Base-by-base conservation (phyloP, 1,140 invertebrate genomes). In the Ganaspis sp. region DNA sequence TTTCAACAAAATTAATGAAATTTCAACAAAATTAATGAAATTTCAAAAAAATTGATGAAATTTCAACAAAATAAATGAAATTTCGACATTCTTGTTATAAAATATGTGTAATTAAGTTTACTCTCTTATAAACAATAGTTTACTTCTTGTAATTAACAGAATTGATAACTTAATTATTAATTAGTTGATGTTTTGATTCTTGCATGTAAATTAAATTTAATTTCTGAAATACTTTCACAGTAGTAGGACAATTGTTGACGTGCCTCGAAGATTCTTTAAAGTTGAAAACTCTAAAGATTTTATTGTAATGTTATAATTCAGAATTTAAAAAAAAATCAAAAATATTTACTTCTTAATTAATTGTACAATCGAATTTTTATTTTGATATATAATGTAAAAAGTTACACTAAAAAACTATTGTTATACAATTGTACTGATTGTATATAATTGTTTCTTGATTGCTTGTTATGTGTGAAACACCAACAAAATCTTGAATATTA, bases 341-440 rank as follows among this genome's bases (percentile, higher is more conserved):
- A 64, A 26, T 26, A 64, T 64, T 29, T 12, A 1, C 11, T 64
- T n/a, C 12, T 64, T 34, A 64, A 64, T 64, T 34, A 64, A 64
- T 64, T 64, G 58, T 64, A 64, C 26, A 64, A 64, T 64, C 23
- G 23, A 64, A 64, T 64, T 64, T 64, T 64, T 29, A 64, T 64
- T 64, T 64, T 64, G 58, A 64, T 64, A 64, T 29, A 64, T 34
- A 4, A 29, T 64, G 23, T 64, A n/a, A 64, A 34, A 29, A 64
- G 54, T 64, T 64, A 26, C 54, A 64, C 15, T 64, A 15, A 64
- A n/a, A n/a, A 29, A 29, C 26, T 64, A 64, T 34, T 64, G 21
- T 64, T 64, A 64, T 64, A 64, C 58, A 64, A 64, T 64, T 29
- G 58, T 34, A n/a, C 26, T 64, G 11, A 64, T 64, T 64, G 12